Percentiles rank a stretch among this genome's conserved stretches.
Evolutionary conservation across 2,888 invertebrate genomes (phyloP).

Genomic region (Drosophila siamana): DNA sequence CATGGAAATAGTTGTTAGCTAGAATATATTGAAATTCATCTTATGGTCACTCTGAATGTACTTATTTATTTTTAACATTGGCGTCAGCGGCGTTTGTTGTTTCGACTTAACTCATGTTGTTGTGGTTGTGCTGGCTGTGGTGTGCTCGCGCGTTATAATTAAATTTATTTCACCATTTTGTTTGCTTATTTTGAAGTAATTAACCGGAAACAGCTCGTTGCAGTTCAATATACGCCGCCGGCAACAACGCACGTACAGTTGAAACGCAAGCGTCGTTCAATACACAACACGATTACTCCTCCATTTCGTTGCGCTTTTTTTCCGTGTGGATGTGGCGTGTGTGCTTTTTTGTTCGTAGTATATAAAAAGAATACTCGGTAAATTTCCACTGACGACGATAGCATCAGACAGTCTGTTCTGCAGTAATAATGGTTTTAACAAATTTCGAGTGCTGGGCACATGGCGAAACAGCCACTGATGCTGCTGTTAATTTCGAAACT

Average conservation of each 20-base stretch:
- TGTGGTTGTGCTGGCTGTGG: slow-evolving; percentile 16
- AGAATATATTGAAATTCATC: not conserved
- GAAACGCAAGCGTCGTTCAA: slow-evolving; percentile 51
- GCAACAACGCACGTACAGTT: slow-evolving; percentile 56
- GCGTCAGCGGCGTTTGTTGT: slow-evolving; percentile 55
- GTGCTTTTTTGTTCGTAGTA: slow-evolving; percentile 6
- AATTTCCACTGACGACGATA: slow-evolving; percentile 69
- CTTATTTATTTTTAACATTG: slow-evolving; percentile 79
- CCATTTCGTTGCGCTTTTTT: slow-evolving; percentile 4
- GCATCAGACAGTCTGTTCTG: slow-evolving; percentile 18
- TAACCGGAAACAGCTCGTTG: slow-evolving; percentile 40
- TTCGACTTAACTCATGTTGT: slow-evolving; percentile 3
- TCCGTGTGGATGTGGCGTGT: slow-evolving; percentile 23
- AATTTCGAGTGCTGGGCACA: slow-evolving; percentile 84
- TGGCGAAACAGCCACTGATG: slow-evolving; percentile 58
- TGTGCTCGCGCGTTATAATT: slow-evolving; percentile 61
- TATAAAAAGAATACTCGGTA: slow-evolving; percentile 60
- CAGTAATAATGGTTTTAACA: slow-evolving; percentile 83
- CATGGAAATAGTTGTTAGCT: not conserved
- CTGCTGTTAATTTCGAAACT: slow-evolving; percentile 62
- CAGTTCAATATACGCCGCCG: slow-evolving; percentile 53
- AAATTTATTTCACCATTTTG: slow-evolving; percentile 59
- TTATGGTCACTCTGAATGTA: not conserved
- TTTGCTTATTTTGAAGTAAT: slow-evolving; percentile 63
- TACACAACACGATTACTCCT: slow-evolving; percentile 46